These are phyloP conservation scores for Rhombomys opimus DNA, from an alignment of 2,113 vertebrate genomes.

Conservation along the genomic window DNA sequence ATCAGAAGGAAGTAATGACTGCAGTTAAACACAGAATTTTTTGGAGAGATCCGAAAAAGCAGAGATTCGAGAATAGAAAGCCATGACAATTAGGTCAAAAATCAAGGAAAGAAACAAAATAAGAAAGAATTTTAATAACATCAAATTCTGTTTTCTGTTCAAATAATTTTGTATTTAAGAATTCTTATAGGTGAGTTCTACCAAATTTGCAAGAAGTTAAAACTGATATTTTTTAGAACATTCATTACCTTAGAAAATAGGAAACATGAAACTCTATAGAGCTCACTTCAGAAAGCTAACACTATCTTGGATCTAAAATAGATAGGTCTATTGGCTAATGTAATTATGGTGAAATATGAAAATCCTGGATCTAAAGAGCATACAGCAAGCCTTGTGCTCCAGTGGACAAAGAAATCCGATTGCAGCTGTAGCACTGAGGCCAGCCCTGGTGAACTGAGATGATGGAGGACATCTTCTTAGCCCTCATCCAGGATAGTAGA, in stretches of 20 bases:
- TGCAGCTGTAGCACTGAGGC: too few relatives aligned
- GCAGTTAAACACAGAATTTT: background rate
- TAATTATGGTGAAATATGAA: background rate
- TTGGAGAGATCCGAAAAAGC: background rate
- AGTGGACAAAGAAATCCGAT: background rate
- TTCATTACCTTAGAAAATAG: background rate
- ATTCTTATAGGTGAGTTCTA: background rate
- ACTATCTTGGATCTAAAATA: constrained; percentile 11
- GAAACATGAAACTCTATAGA: background rate
- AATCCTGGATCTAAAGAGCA: background rate
- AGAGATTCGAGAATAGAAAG: constrained; percentile 1
- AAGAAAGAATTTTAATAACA: background rate
- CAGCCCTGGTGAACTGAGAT: constrained; percentile 92
- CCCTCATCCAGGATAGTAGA: constrained; percentile 92
- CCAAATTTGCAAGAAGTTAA: constrained; percentile 18
- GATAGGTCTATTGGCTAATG: background rate
- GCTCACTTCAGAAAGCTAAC: constrained; percentile 30
- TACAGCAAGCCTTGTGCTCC: background rate
- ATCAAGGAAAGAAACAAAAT: constrained; percentile 11
- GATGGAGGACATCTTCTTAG: constrained; percentile 92
- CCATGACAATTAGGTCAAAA: background rate
- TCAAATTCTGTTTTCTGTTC: background rate
- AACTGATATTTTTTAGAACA: background rate
- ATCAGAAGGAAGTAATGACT: constrained; percentile 24
- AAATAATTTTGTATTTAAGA: background rate